These are phyloP conservation scores for Butorides virescens DNA, from an alignment of 2,113 vertebrate species.

Conservation along the genomic window DNA sequence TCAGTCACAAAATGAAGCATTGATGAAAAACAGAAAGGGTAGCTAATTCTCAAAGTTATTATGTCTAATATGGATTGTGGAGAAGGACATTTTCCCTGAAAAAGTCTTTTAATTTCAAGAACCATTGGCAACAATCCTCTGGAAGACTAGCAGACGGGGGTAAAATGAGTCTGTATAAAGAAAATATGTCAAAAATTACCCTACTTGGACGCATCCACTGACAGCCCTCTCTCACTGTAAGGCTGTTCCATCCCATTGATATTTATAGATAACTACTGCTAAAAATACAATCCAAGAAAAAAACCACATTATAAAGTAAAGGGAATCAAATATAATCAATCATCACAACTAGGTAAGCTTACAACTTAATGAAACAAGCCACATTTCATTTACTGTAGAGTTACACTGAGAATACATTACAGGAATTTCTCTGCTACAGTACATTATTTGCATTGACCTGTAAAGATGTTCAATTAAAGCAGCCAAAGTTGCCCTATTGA, in stretches of 20 bases:
- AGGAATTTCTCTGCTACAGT: neutral
- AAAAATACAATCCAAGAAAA: neutral
- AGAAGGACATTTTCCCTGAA: neutral
- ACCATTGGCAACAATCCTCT: neutral
- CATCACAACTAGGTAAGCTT: neutral
- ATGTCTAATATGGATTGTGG: neutral
- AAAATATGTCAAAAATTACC: neutral
- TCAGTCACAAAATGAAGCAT: neutral
- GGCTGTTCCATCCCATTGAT: neutral
- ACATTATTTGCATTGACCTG: conserved; percentile 76
- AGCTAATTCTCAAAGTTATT: neutral
- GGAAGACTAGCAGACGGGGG: neutral
- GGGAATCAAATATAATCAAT: neutral
- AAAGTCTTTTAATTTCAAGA: neutral
- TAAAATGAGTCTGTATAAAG: neutral
- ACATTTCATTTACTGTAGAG: neutral
- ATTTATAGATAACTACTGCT: neutral
- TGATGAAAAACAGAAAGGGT: neutral
- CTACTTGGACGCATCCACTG: neutral
- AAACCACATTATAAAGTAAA: neutral
- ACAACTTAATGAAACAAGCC: neutral
- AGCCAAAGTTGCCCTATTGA: conserved; percentile 87
- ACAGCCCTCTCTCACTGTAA: neutral
- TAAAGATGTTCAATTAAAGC: conserved; percentile 94
- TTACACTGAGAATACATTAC: neutral